Conservation (phyloP, 1,140 invertebrate genomes). For the Scaptodrosophila lebanonensis region DNA sequence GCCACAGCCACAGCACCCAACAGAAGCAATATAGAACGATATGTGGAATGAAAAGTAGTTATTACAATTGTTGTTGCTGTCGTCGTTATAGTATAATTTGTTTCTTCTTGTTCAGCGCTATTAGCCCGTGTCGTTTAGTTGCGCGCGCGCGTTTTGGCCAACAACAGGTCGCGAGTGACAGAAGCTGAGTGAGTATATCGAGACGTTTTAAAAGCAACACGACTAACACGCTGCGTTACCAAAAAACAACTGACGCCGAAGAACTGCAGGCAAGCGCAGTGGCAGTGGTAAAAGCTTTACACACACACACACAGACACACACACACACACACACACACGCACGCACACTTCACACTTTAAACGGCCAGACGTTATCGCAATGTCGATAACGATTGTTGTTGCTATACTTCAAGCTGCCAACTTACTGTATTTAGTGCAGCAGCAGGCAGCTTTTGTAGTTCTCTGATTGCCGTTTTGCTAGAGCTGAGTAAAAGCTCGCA, state of each 20-base stretch:
- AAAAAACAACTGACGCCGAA: conserved; percentile 43
- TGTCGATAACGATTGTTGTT: no score
- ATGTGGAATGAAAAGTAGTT: conserved; percentile 21
- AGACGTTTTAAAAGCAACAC: no score
- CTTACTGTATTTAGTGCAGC: no score
- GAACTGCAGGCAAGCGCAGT: conserved; percentile 41
- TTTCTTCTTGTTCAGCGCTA: conserved; percentile 1
- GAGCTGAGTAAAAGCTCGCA: no score
- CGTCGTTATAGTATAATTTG: conserved; percentile 6
- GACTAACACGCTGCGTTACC: conserved; percentile 54
- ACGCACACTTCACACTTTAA: not conserved
- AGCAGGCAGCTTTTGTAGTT: no score
- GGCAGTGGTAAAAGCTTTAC: conserved; percentile 36
- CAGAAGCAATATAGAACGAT: conserved; percentile 11
- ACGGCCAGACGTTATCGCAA: no score
- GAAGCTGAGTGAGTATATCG: no score
- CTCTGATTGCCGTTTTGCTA: no score
- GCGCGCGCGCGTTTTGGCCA: conserved; percentile 32
- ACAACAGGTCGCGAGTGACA: not conserved
- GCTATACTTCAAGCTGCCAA: no score
- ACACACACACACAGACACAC: conserved; percentile 1
- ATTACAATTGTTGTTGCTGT: conserved; percentile 30
- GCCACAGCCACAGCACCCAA: conserved; percentile 10
- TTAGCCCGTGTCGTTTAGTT: conserved; percentile 5
- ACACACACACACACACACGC: conserved; percentile 7